phyloP scores from a whole-genome alignment of 2,888 invertebrate species.

The Trichogramma dendrolimi region DNA sequence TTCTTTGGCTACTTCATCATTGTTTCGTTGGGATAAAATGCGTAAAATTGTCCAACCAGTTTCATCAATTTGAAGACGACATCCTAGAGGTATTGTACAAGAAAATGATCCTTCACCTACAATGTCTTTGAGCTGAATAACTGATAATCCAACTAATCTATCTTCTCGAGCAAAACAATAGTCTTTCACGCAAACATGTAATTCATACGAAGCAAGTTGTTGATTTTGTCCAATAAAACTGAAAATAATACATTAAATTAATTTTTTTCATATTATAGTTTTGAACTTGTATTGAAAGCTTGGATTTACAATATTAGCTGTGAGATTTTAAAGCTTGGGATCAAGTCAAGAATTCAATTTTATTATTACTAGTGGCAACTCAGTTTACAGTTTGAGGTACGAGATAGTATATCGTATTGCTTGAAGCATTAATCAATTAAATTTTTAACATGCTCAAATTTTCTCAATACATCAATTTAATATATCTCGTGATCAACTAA shows the following conservation, averaged over 20 bases:
- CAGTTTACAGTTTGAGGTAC: too few species aligned
- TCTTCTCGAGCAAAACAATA: conserved; percentile 99
- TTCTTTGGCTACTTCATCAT: conserved; percentile 98
- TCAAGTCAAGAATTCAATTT: too few species aligned
- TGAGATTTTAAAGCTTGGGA: too few species aligned
- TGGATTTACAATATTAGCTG: too few species aligned
- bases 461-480: too few species aligned
- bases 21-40: conserved; percentile 93
- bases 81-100: conserved; percentile 87
- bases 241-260: conserved; percentile 36
- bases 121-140: conserved; percentile 93
- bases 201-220: conserved; percentile 91
- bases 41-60: conserved; percentile 97
- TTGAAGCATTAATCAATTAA: too few species aligned
- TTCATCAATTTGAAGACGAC: conserved; percentile 96
- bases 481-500: too few species aligned
- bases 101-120: conserved; percentile 93
- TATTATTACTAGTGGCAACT: too few species aligned
- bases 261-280: neutral
- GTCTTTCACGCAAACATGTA: conserved; percentile 97
- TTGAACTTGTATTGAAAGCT: too few species aligned
- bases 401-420: too few species aligned
- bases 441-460: too few species aligned
- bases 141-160: conserved; percentile 92
- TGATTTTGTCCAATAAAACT: conserved; percentile 98